Base-by-base conservation (phyloP, 2,888 invertebrate species). In the Troilus luridus region DNA sequence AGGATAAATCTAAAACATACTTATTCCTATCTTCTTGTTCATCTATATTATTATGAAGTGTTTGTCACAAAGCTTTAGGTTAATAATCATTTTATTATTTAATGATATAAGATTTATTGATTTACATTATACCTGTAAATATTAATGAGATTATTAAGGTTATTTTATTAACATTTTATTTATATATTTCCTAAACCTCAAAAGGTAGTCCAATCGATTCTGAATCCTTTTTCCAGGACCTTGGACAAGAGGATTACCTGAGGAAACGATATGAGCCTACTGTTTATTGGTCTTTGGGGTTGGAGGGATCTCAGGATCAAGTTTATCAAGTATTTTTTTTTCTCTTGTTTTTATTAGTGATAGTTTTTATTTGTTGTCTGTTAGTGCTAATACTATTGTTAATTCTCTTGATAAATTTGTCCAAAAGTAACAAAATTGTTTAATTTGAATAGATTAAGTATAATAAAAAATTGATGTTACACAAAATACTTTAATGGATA, bases 141-240 rank as follows among this genome's bases (percentile, higher is more conserved):
- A n/a, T 56, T 85, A 21, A 19, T 85, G n/a, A 85, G n/a, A 85
- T 85, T 56, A 56, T 85, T 85, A n/a, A 85, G 85, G 27, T 85
- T 56, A 58, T 56, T 54, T 12, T 85, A 85, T 85, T 21, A 58
- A 85, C 54, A n/a, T 85, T 85, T 85, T 85, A n/a, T 56, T 85
- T 85, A n/a, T 56, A 56, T 56, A 54, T 85, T 85, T n/a, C n/a
- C 12, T 85, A 56, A 85, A 85, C 85, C 85, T 85, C 85, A 85
- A 85, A 85, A 85, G 85, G 85, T 85, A 85, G 85, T 85, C 85
- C 85, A 85, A 85, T 85, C 85, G 85, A 85, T 85, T 85, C 85
- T 85, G 85, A 85, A 85, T 85, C 85, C 85, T 85, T 85, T 85
- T 85, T 85, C 54, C 85, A 85, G 85, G 85, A 85, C n/a, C 85